These are phyloP conservation scores for Toxotes jaculatrix DNA, from an alignment of 2,113 vertebrate genomes.

Conservation along the genomic window DNA sequence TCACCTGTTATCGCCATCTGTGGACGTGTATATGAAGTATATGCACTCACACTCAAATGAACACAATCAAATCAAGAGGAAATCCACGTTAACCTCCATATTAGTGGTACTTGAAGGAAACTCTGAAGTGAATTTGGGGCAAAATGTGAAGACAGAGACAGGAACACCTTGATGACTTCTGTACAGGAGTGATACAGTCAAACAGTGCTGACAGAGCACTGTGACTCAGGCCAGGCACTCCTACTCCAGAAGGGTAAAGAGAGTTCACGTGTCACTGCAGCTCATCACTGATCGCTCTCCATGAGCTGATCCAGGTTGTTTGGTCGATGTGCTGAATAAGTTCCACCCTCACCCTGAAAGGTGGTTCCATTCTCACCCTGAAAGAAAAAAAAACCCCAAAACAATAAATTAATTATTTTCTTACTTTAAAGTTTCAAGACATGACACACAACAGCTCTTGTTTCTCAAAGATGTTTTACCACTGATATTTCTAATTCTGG, in stretches of 20 bases:
- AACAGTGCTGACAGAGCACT: constrained; percentile 1
- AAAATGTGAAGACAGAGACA: constrained; percentile 7
- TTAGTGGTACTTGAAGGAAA: constrained; percentile 4
- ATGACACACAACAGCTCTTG: background rate
- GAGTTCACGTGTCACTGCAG: constrained; percentile 70
- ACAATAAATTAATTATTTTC: background rate
- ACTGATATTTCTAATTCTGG: background rate
- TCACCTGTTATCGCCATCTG: background rate
- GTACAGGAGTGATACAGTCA: constrained; percentile 20
- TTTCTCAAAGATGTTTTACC: background rate
- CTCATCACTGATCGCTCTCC: constrained; percentile 61
- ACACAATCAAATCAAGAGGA: constrained; percentile 10
- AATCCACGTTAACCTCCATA: constrained; percentile 22
- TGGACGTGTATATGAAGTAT: background rate
- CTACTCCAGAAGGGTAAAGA: constrained; percentile 9
- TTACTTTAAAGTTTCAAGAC: background rate
- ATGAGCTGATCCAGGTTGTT: constrained; percentile 80
- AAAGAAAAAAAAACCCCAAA: constrained; percentile 1
- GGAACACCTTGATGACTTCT: constrained; percentile 3
- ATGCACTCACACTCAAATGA: background rate
- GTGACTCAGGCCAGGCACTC: constrained; percentile 9
- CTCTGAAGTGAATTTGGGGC: background rate
- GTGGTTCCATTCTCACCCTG: constrained; percentile 54
- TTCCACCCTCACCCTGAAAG: constrained; percentile 6
- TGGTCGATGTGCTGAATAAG: constrained; percentile 16